These are phyloP conservation scores for Myotis lucifugus DNA, from an alignment of 2,113 vertebrate species.

Conservation along the genomic window DNA sequence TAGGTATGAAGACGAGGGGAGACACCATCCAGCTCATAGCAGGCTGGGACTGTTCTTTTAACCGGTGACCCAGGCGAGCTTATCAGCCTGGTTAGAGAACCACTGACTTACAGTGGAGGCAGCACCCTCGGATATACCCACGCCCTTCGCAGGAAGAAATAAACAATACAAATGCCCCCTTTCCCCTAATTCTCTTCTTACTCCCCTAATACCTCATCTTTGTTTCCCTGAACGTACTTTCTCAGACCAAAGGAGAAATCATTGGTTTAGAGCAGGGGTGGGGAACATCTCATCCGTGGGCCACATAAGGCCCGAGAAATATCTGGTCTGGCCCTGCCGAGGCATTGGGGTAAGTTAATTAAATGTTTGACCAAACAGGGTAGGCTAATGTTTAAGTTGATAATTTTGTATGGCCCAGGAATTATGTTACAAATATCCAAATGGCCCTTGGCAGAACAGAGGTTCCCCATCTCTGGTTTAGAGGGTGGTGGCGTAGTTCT, in stretches of 20 bases:
- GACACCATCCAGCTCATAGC: too few relatives aligned
- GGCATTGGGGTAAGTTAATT: too few relatives aligned
- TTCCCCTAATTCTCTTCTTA: neutral
- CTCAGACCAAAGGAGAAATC: neutral
- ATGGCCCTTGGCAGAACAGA: too few relatives aligned
- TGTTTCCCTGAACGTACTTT: neutral
- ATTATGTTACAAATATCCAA: too few relatives aligned
- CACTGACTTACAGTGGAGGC: neutral
- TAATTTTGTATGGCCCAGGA: too few relatives aligned
- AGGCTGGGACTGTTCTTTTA: neutral
- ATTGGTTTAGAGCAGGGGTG: too few relatives aligned
- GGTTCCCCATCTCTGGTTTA: too few relatives aligned
- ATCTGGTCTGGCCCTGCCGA: too few relatives aligned
- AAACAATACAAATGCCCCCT: neutral
- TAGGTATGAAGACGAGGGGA: accelerated
- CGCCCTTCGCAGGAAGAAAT: neutral
- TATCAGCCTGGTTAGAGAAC: neutral
- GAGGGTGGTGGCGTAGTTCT: accelerated
- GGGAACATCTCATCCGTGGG: too few relatives aligned
- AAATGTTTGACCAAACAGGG: too few relatives aligned
- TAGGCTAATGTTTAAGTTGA: too few relatives aligned
- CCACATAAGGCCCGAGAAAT: too few relatives aligned
- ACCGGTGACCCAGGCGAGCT: neutral
- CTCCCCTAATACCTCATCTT: neutral
- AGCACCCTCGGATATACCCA: neutral